A percentile compares a stretch with the other conserved stretches of the same genome.
These are phyloP conservation scores for Pseudomyrmex gracilis DNA, from an alignment of 1,140 invertebrate species.

Conservation along the genomic window DNA sequence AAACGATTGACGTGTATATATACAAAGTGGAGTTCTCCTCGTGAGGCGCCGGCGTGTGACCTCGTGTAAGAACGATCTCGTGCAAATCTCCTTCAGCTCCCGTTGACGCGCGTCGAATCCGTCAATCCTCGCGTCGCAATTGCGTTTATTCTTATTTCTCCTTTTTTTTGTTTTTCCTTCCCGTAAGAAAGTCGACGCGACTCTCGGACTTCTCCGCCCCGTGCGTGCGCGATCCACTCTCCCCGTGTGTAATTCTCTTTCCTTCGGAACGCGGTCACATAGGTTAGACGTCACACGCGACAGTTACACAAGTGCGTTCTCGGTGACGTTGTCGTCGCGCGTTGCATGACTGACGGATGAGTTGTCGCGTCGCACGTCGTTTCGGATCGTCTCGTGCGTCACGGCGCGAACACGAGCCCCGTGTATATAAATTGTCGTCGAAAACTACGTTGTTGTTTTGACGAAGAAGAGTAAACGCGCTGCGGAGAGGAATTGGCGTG, in stretches of 20 bases:
- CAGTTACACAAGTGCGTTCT: slow-evolving; percentile 16
- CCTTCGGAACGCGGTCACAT: slow-evolving; percentile 13
- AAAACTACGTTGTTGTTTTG: slow-evolving; percentile 45
- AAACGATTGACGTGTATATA: slow-evolving; percentile 2
- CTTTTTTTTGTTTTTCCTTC: not conserved
- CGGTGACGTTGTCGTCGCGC: slow-evolving; percentile 1
- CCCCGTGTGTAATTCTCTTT: not conserved
- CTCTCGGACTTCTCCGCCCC: not conserved
- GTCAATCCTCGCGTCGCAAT: slow-evolving; percentile 5
- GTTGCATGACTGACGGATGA: slow-evolving; percentile 7
- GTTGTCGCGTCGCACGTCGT: not conserved
- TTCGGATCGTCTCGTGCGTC: not conserved
- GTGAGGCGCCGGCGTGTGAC: not conserved
- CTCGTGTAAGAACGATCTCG: not conserved
- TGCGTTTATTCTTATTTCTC: not conserved
- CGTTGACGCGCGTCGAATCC: not conserved
- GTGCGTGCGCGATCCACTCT: not conserved
- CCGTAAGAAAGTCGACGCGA: not conserved
- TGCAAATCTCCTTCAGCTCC: not conserved
- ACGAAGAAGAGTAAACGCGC: slow-evolving; percentile 6
- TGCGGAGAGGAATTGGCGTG: not conserved
- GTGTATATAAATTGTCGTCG: not conserved
- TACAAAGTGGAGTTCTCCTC: not conserved
- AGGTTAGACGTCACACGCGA: slow-evolving; percentile 53
- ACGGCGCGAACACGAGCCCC: not conserved